Base-by-base conservation (phyloP, 2,888 invertebrate species). In the Heliconius cydno region DNA sequence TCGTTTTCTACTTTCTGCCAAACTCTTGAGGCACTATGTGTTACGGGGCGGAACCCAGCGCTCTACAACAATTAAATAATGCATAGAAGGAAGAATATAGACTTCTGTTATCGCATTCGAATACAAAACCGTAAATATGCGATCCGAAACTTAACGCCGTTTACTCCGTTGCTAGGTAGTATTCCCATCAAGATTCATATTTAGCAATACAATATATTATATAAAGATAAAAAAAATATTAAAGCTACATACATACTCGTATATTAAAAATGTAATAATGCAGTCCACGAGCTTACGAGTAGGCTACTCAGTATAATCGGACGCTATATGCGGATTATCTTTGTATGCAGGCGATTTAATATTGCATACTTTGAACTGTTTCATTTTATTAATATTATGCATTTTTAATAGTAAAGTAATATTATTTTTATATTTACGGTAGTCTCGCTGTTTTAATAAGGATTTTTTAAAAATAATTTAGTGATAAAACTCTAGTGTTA, bases 201-300 rank as follows among this genome's bases (percentile, higher is more conserved):
- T 52, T 19, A 52, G 52, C 12, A 38, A 67, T 38, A 12, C 5
- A 38, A 22, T n/a, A 68, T n/a, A 38, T 38, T n/a, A 38, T 38
- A 12, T 30, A 38, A 38, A 68, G 13, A 12, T 38, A 22, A 13
- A 68, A 68, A 38, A 38, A 46, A 38, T 25, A 70, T 41, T 13
- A 46, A 70, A 70, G 41, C 41, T 19, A 52, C 52, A 52, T 52
- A 34, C 7, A 1, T 34, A 34, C 34, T 34, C 34, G 34, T 34
- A 70, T 70, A 70, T 70, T 70, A 70, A 70, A 70, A 70, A 70
- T 70, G 70, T 70, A 70, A 70, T 70, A 70, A 70, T 70, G 70
- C 70, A 70, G 70, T 41, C 41, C 70, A 70, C 70, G 41, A 46
- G 70, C 46, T 68, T 68, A 68, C 41, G 68, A 70, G 70, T 28